Conservation (phyloP, 2,888 invertebrate species). For the Dexiosoma caninum region DNA sequence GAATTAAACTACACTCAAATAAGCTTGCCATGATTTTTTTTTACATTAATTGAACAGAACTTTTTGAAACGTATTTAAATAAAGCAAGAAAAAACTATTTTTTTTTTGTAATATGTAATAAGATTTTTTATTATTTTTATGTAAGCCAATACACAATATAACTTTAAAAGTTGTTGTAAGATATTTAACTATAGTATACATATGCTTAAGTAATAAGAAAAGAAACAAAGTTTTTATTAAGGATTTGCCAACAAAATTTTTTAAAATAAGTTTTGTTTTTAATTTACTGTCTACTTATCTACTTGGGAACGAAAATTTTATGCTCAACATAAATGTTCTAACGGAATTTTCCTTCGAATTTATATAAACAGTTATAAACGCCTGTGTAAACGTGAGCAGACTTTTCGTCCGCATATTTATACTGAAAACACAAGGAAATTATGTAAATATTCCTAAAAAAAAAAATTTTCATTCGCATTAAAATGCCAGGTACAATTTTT, state of each 20-base stretch:
- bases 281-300: no score
- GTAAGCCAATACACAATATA: conserved; percentile 48
- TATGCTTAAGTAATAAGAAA: conserved; percentile 42
- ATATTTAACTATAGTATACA: conserved; percentile 54
- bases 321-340: no score
- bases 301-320: no score
- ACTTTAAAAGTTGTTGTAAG: conserved; percentile 59
- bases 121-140: conserved; percentile 25
- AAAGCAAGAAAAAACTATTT: conserved; percentile 19
- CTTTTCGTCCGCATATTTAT: no score
- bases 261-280: background rate
- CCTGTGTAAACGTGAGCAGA: no score
- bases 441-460: no score
- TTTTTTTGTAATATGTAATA: conserved; percentile 27
- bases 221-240: conserved; percentile 14
- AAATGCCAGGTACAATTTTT: conserved; percentile 62
- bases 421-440: no score
- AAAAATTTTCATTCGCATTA: no score
- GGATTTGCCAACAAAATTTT: conserved; percentile 39
- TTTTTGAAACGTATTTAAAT: conserved; percentile 51
- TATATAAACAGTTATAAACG: no score
- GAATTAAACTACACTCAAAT: conserved; percentile 60
- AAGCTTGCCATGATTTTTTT: conserved; percentile 61
- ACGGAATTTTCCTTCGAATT: no score
- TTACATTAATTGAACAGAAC: conserved; percentile 27